Base-by-base conservation (phyloP, 92 coral and sea anemone species). In the Desmophyllum pertusum region DNA sequence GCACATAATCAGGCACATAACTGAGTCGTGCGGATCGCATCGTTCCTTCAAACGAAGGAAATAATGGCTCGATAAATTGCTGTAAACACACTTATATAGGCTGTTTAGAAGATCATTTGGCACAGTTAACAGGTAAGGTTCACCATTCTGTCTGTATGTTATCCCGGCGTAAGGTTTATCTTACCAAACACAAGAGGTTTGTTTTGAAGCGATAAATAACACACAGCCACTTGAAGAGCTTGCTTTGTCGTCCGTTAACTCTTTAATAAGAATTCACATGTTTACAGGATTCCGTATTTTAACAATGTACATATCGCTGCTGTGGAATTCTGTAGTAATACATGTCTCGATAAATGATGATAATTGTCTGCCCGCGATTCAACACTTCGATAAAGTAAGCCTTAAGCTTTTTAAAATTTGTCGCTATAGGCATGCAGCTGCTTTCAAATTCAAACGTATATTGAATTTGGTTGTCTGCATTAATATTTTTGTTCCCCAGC, bases 171-270 rank as follows among this genome's bases (percentile, higher is more conserved):
- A 48, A 50, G 38, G 83, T 52, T 65, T 68, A 73, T 36, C 35
- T 80, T 80, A 43, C 77, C 23, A 8, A 18, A 68, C 45, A 51
- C 15, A 68, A 80, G 84, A n/a, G 84, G 84, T 80, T 80, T 80
- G 84, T 80, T 80, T n/a, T 80, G 66, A 27, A 48, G 0, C 63
- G 73, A 37, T 62, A 37, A 69, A 66, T 50, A 68, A 48, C 57
- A 73, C 37, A n/a, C 76, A 80, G 53, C 27, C 84, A 68, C 76
- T 80, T 80, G 25, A 80, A 30, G 41, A 48, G 30, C 48, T 59
- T 21, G 23, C 62, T 67, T 48, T 68, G n/a, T 67, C 37, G n/a
- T 80, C 50, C 48, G 40, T 50, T 48, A 50, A 33, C n/a, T 7
- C 23, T 52, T 48, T 10, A 50, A 68, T 40, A 67, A 67, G 73